Evolutionary conservation across 2,113 vertebrate genomes (phyloP).

Genomic region (Todiramphus chloris): DNA sequence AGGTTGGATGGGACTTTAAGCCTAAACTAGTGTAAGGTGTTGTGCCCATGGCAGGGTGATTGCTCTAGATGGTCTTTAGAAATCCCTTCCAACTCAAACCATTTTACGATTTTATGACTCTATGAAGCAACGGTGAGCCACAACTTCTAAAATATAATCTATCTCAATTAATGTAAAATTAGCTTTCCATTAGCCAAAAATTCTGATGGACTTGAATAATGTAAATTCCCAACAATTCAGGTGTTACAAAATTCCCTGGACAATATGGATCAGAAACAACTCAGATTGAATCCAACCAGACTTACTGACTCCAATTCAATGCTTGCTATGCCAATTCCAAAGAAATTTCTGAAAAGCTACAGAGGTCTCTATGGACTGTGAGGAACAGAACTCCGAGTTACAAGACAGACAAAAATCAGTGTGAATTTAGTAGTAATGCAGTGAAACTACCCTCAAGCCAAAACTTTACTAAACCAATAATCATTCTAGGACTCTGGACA

Average conservation of each 20-base stretch:
- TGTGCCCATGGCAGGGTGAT: background rate
- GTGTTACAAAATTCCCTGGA: background rate
- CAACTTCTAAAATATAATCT: background rate
- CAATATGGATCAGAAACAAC: background rate
- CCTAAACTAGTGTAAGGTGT: background rate
- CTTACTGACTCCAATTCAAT: background rate
- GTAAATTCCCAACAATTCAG: background rate
- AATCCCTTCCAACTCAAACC: background rate
- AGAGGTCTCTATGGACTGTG: background rate
- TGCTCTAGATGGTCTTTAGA: background rate
- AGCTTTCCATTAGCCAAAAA: background rate
- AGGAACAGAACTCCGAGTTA: background rate
- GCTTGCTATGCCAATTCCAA: background rate
- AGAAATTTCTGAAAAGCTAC: background rate
- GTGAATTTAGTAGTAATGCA: background rate
- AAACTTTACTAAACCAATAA: background rate
- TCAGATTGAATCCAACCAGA: background rate
- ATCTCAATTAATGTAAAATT: background rate
- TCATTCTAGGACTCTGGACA: background rate
- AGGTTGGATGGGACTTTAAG: background rate
- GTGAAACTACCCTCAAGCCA: background rate
- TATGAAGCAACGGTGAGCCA: background rate
- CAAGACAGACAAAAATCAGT: background rate
- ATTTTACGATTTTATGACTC: background rate
- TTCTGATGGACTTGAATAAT: background rate